Percentiles rank a stretch among this genome's conserved stretches.
Evolutionary conservation across 2,797 vertebrate genomes (phyloP).

Genomic region (Rachycentron canadum): DNA sequence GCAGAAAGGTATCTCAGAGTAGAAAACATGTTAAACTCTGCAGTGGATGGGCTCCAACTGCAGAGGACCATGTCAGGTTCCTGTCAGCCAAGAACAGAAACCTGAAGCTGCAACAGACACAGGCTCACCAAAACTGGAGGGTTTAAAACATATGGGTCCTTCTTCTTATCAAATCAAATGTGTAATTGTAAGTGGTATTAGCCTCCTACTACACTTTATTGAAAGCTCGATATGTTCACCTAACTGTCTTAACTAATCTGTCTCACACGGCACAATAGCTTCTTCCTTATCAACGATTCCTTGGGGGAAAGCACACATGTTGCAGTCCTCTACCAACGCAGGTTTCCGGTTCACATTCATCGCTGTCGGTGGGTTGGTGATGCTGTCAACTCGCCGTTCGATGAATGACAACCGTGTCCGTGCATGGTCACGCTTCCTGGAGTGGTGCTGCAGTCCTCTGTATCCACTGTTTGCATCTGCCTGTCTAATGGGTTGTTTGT

Average conservation of each 20-base stretch:
- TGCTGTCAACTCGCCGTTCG: constrained; percentile 91
- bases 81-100: no score
- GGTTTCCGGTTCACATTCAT: constrained; percentile 96
- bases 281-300: neutral
- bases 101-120: no score
- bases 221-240: neutral
- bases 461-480: constrained; percentile 2
- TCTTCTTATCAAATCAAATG: no score
- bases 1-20: no score
- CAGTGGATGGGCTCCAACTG: no score
- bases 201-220: neutral
- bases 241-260: neutral
- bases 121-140: no score
- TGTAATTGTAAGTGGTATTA: no score
- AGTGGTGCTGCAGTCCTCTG: neutral
- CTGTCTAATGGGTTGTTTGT: neutral
- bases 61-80: no score
- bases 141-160: no score
- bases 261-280: neutral
- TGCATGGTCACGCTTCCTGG: constrained; percentile 31
- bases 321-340: constrained; percentile 4
- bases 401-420: constrained; percentile 95
- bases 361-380: constrained; percentile 98
- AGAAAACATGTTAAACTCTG: no score
- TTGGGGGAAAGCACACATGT: neutral